Evolutionary conservation across 1,140 invertebrate genomes (phyloP).

Genomic region (Magallana angulata): DNA sequence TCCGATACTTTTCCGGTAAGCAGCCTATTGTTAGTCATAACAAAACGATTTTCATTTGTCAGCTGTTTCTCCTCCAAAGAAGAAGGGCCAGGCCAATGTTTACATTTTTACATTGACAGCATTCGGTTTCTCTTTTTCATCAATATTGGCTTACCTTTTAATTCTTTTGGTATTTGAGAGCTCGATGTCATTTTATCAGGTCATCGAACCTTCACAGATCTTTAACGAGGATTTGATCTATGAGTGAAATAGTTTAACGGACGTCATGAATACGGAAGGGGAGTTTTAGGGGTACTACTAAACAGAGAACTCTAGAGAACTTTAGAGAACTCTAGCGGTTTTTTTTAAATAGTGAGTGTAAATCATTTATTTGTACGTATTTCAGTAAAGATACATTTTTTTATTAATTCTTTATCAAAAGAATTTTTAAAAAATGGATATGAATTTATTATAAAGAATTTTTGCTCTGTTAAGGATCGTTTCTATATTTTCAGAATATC

Average conservation of each 20-base stretch:
- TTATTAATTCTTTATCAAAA: too few species aligned
- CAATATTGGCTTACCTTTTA: constrained; percentile 30
- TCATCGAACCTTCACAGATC: background rate
- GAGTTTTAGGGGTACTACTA: background rate
- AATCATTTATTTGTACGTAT: too few species aligned
- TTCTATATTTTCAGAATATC: too few species aligned
- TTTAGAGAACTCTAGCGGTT: too few species aligned
- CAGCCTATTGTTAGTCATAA: background rate
- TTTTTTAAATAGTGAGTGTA: too few species aligned
- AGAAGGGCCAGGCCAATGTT: background rate
- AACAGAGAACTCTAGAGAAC: too few species aligned
- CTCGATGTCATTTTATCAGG: constrained; percentile 26
- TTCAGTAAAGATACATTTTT: too few species aligned
- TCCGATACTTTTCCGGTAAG: background rate
- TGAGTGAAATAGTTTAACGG: constrained; percentile 4
- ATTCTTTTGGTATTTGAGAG: constrained; percentile 9
- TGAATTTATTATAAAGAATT: too few species aligned
- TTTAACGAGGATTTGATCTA: background rate
- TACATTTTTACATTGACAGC: background rate
- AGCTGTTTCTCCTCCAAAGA: background rate
- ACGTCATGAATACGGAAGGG: constrained; percentile 32
- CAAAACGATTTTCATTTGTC: constrained; percentile 16
- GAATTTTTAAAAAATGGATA: too few species aligned
- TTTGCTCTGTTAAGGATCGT: too few species aligned
- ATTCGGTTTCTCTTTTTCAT: background rate